Evolutionary conservation across 2,797 vertebrate species (phyloP).

Genomic region (Platalea minor): DNA sequence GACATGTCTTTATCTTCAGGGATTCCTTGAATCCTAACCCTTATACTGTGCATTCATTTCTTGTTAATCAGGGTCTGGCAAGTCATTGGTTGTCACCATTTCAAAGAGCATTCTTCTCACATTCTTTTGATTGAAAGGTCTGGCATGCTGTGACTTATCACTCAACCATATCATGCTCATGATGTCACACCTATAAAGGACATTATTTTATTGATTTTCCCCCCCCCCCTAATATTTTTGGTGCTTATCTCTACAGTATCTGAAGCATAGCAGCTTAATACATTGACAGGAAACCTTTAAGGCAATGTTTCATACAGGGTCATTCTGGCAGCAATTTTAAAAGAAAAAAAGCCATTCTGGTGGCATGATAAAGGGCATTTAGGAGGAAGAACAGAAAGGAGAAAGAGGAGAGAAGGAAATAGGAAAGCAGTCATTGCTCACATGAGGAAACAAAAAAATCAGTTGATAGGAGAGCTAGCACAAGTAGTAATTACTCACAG

Average conservation of each 20-base stretch:
- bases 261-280: background rate
- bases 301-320: background rate
- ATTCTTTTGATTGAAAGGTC: background rate
- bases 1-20: background rate
- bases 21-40: background rate
- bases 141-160: background rate
- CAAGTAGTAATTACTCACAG: background rate
- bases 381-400: background rate
- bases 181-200: background rate
- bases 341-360: background rate
- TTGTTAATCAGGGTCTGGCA: background rate
- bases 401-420: background rate
- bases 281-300: background rate
- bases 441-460: background rate
- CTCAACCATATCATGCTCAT: background rate
- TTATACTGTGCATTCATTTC: background rate
- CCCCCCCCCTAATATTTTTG: background rate
- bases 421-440: background rate
- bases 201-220: background rate
- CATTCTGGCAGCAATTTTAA: background rate
- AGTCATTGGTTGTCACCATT: background rate
- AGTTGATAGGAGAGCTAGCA: background rate
- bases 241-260: background rate
- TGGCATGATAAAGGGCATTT: background rate
- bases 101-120: background rate